A percentile compares a stretch with the other conserved stretches of the same genome.
phyloP scores from a whole-genome alignment of 1,140 invertebrate species.

The Pogonus chalceus region DNA sequence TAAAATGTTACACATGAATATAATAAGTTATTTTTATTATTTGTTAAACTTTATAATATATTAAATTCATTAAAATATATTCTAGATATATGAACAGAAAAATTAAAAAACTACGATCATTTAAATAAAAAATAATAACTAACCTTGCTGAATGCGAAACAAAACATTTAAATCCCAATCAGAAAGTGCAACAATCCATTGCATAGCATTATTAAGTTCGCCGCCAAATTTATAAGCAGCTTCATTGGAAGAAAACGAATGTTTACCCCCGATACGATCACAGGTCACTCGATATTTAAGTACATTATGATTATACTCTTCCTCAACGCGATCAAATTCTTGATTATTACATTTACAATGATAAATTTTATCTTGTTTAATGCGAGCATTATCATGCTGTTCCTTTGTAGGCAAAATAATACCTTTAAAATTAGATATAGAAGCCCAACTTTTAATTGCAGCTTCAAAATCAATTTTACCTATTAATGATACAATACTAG shows the following conservation, averaged over 20 bases:
- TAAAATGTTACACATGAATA: slow-evolving; percentile 6
- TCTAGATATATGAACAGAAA: neutral
- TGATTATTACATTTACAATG: neutral
- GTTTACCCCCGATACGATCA: slow-evolving; percentile 34
- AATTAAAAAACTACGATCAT: neutral
- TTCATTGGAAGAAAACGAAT: slow-evolving; percentile 44
- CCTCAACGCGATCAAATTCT: neutral
- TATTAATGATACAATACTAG: neutral
- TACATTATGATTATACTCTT: slow-evolving; percentile 18
- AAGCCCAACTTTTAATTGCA: neutral
- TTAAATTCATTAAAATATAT: neutral
- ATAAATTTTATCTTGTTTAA: neutral
- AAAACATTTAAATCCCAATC: slow-evolving; percentile 46
- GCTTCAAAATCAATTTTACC: neutral
- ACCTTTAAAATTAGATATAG: neutral
- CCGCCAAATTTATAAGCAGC: slow-evolving; percentile 43
- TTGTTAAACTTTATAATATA: neutral
- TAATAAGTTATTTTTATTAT: slow-evolving; percentile 13
- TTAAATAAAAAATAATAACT: neutral
- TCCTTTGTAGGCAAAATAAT: neutral
- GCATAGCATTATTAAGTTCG: slow-evolving; percentile 42
- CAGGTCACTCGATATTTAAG: slow-evolving; percentile 47
- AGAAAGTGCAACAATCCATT: slow-evolving; percentile 47
- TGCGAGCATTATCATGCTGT: neutral
- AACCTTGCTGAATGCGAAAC: slow-evolving; percentile 32